Evolutionary conservation across 2,113 vertebrate genomes (phyloP).

Genomic region (Ceratotherium simum): DNA sequence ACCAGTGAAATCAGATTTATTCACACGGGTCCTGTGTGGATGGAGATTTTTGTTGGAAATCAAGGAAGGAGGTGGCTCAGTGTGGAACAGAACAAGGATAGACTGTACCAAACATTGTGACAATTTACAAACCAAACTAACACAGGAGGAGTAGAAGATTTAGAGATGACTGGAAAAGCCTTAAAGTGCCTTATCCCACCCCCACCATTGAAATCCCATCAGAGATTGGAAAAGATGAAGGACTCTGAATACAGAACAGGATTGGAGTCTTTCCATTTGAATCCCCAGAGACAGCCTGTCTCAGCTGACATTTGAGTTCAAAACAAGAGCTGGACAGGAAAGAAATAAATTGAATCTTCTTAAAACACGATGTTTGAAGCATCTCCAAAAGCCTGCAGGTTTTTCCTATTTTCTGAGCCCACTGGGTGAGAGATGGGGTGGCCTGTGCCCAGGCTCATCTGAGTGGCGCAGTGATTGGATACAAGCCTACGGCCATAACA

Average conservation of each 20-base stretch:
- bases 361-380: not conserved
- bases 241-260: not conserved
- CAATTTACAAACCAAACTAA: not conserved
- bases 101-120: no score
- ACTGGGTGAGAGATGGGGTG: not conserved
- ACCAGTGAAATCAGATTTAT: not conserved
- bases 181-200: no score
- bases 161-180: not conserved
- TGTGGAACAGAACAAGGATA: not conserved
- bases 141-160: not conserved
- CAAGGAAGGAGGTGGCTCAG: not conserved
- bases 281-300: not conserved
- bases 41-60: not conserved
- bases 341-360: not conserved
- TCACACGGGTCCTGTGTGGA: not conserved
- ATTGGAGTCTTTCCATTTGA: not conserved
- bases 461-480: not conserved
- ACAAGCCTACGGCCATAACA: not conserved
- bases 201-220: not conserved
- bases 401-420: not conserved
- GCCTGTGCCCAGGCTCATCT: not conserved
- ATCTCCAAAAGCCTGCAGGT: not conserved
- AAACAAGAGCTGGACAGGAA: not conserved
- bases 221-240: not conserved
- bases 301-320: not conserved